Conservation (phyloP, 2,113 vertebrate genomes). For the Ceyx margarethae region DNA sequence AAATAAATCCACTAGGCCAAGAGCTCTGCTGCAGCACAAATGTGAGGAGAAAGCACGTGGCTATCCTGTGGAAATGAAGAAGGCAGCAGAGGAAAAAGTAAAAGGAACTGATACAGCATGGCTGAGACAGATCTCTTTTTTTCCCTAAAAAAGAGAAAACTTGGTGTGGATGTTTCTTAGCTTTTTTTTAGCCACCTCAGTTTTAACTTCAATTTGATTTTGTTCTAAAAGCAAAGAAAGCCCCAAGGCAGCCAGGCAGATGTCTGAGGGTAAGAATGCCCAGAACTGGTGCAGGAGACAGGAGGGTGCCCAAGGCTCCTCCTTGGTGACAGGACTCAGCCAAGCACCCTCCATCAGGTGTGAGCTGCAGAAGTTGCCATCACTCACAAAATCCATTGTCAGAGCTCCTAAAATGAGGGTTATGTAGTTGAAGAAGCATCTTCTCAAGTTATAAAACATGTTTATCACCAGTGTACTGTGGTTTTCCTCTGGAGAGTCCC, state of each 20-base stretch:
- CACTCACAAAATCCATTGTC: not conserved
- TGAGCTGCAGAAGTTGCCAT: not conserved
- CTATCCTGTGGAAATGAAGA: not conserved
- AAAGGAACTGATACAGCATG: not conserved
- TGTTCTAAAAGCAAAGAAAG: not conserved
- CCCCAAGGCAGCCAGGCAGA: not conserved
- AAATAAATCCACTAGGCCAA: not conserved
- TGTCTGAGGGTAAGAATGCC: not conserved
- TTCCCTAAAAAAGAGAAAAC: not conserved
- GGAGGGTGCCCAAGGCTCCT: not conserved
- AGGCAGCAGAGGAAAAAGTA: not conserved
- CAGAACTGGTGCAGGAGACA: not conserved
- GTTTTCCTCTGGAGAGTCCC: not conserved
- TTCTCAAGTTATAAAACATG: not conserved
- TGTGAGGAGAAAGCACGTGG: not conserved
- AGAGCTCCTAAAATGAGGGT: rapidly evolving
- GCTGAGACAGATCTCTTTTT: not conserved
- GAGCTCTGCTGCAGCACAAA: not conserved
- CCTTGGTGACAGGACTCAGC: not conserved
- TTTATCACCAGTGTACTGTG: not conserved
- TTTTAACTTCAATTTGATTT: not conserved
- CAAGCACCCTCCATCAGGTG: no score
- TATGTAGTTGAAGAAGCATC: not conserved
- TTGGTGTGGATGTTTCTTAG: not conserved
- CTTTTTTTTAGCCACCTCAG: not conserved